A percentile compares a stretch with the other conserved stretches of the same genome.
Evolutionary conservation across 2,797 vertebrate genomes (phyloP).

Genomic region (Octomys mimax): DNA sequence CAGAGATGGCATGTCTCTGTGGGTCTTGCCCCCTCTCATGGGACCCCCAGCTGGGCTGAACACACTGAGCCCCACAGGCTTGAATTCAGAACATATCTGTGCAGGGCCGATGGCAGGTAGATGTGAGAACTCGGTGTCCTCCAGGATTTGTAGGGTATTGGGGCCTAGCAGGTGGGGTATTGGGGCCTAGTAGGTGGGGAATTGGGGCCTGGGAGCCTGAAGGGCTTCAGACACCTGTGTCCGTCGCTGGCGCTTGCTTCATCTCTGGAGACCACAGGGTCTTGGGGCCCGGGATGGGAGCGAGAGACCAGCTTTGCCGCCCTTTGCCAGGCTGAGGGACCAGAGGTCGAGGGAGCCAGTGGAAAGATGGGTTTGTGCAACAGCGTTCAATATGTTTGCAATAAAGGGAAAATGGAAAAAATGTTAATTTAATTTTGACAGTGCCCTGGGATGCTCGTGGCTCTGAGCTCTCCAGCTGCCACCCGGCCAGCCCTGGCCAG

Average conservation of each 20-base stretch:
- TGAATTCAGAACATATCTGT: neutral
- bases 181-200: too few relatives aligned
- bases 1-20: neutral
- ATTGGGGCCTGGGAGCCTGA: neutral
- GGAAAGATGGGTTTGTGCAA: conserved; percentile 55
- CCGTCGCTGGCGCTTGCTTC: neutral
- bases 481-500: neutral
- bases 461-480: conserved; percentile 1
- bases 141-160: neutral
- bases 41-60: neutral
- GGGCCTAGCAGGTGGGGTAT: too few relatives aligned
- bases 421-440: conserved; percentile 79
- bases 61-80: neutral
- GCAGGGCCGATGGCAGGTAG: neutral
- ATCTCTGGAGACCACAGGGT: neutral
- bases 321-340: neutral
- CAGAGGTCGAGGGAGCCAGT: neutral
- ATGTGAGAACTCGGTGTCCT: neutral
- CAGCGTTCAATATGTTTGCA: conserved; percentile 69
- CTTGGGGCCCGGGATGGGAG: neutral
- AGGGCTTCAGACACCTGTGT: neutral
- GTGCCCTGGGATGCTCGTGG: conserved; percentile 21
- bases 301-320: neutral
- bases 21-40: neutral
- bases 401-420: conserved; percentile 74